phyloP scores from a whole-genome alignment of 1,140 invertebrate genomes.

The Drosophila triauraria region DNA sequence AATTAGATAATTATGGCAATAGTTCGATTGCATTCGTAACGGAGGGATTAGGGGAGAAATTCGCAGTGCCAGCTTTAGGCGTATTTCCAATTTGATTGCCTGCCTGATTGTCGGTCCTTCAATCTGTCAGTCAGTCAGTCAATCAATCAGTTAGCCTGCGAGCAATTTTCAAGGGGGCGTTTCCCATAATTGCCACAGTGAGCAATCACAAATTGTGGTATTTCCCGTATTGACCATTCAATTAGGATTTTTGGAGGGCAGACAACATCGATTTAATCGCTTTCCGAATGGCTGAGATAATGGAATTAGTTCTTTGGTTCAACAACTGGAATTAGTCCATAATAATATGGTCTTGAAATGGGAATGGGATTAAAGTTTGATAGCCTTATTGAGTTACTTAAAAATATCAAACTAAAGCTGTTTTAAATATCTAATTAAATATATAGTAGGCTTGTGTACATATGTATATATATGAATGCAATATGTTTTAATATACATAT shows the following conservation, averaged over 20 bases:
- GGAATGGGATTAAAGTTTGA: too few species aligned
- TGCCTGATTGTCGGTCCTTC: constrained; percentile 17
- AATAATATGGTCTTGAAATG: background rate
- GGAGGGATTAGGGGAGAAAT: constrained; percentile 13
- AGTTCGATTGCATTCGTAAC: constrained; percentile 26
- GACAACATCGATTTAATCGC: constrained; percentile 20
- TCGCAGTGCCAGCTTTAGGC: constrained; percentile 12
- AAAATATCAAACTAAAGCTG: background rate
- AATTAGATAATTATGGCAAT: constrained; percentile 77
- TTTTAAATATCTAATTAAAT: background rate
- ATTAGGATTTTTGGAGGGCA: constrained; percentile 18
- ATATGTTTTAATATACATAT: background rate
- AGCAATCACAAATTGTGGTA: constrained; percentile 40
- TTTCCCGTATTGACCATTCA: constrained; percentile 24
- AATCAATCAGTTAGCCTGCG: constrained; percentile 4
- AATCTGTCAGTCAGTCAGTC: background rate
- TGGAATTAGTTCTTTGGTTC: background rate
- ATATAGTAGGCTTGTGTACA: background rate
- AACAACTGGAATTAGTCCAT: background rate
- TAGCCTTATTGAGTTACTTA: background rate
- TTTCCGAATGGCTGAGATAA: background rate
- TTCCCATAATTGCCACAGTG: constrained; percentile 29
- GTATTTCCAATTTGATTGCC: constrained; percentile 31
- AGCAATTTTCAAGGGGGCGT: constrained; percentile 14
- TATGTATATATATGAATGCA: too few species aligned